Conservation (phyloP, 2,113 vertebrate genomes). For the Capreolus pygargus region DNA sequence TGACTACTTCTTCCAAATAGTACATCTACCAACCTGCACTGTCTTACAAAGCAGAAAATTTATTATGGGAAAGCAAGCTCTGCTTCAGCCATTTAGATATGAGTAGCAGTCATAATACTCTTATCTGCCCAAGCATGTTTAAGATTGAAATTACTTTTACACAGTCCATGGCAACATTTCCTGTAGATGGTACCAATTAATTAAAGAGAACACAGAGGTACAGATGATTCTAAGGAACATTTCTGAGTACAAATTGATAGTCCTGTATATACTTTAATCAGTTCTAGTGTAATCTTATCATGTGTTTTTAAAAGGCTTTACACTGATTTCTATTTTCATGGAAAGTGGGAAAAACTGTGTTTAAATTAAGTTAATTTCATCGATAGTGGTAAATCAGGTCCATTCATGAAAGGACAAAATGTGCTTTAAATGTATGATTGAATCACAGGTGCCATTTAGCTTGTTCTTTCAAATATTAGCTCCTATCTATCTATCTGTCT, state of each 20-base stretch:
- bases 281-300: background rate
- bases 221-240: background rate
- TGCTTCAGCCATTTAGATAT: background rate
- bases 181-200: background rate
- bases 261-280: background rate
- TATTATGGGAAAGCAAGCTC: background rate
- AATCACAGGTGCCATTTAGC: background rate
- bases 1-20: background rate
- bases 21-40: background rate
- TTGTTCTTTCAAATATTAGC: background rate
- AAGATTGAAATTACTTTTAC: background rate
- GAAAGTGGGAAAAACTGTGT: background rate
- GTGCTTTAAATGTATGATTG: background rate
- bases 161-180: background rate
- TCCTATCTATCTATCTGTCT: background rate
- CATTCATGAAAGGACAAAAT: background rate
- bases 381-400: background rate
- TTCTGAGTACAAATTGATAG: background rate
- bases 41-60: background rate
- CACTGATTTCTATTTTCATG: background rate
- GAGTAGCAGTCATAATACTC: background rate
- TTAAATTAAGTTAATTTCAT: background rate
- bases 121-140: background rate
- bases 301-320: background rate
- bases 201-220: background rate